Percentiles rank a stretch among this genome's conserved stretches.
Conservation (phyloP, 2,797 vertebrate genomes). For the Phrynocephalus vlangalii region DNA sequence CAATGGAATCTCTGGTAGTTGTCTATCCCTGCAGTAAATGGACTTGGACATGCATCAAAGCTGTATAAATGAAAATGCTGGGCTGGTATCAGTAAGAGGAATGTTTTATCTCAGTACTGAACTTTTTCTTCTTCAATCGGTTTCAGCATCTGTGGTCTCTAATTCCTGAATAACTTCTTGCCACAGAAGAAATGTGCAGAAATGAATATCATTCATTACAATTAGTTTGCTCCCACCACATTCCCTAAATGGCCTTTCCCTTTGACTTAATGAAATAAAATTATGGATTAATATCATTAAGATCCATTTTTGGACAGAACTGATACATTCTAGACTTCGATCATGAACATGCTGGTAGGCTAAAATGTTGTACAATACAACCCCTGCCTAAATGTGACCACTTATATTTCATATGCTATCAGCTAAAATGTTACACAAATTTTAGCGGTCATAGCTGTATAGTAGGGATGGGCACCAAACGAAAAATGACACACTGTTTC, state of each 20-base stretch:
- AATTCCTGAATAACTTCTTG: neutral
- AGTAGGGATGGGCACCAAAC: no score
- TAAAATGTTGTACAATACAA: neutral
- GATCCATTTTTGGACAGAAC: neutral
- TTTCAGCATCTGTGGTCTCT: neutral
- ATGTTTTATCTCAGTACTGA: neutral
- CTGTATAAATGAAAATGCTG: neutral
- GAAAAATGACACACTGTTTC: no score
- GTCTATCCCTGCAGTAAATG: neutral
- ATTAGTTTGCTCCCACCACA: neutral
- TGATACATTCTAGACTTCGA: conserved; percentile 5
- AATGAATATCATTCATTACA: neutral
- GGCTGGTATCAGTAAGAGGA: neutral
- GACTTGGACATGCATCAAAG: neutral
- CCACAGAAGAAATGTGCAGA: neutral
- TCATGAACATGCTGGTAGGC: neutral
- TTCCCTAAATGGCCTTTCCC: neutral
- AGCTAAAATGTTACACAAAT: conserved; percentile 14
- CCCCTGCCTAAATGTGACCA: neutral
- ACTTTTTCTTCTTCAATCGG: neutral
- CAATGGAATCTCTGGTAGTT: no score
- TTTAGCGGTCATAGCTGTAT: no score
- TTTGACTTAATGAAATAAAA: neutral
- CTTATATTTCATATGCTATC: neutral
- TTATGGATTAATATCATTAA: neutral